Conservation (phyloP, 2,797 vertebrate genomes). For the Falco naumanni region DNA sequence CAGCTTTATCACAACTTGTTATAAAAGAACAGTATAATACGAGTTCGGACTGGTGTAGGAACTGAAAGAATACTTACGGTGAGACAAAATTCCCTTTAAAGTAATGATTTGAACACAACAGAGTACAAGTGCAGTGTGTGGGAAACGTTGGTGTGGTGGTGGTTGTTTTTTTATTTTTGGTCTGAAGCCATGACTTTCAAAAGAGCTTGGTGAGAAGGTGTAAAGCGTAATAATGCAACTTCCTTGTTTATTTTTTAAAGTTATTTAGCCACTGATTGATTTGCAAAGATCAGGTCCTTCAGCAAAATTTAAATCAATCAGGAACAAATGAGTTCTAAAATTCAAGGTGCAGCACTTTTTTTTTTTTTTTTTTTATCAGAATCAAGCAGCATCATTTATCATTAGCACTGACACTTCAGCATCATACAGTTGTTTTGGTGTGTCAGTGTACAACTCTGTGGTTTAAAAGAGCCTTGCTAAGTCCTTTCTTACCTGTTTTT, state of each 20-base stretch:
- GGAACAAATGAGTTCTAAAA: not conserved
- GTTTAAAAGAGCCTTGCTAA: not conserved
- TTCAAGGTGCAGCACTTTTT: not conserved
- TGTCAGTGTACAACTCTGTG: not conserved
- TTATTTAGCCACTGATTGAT: not conserved
- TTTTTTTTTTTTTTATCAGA: not conserved
- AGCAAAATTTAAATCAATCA: not conserved
- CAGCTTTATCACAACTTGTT: not conserved
- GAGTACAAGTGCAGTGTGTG: not conserved
- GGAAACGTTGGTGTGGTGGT: not conserved
- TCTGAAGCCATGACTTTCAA: slow-evolving; percentile 29
- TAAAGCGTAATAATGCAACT: not conserved
- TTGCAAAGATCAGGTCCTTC: not conserved
- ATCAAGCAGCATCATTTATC: not conserved
- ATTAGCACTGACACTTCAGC: not conserved
- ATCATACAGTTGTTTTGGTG: not conserved
- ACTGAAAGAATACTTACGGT: not conserved
- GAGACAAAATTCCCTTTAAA: slow-evolving; percentile 4
- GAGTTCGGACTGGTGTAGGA: not conserved
- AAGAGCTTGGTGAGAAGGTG: slow-evolving; percentile 11
- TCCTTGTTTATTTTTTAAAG: not conserved
- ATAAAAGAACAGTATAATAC: not conserved
- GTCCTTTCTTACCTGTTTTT: not conserved
- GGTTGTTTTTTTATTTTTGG: not conserved
- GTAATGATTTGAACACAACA: not conserved